phyloP scores from a whole-genome alignment of 2,113 vertebrate species.

The Uria lomvia region DNA sequence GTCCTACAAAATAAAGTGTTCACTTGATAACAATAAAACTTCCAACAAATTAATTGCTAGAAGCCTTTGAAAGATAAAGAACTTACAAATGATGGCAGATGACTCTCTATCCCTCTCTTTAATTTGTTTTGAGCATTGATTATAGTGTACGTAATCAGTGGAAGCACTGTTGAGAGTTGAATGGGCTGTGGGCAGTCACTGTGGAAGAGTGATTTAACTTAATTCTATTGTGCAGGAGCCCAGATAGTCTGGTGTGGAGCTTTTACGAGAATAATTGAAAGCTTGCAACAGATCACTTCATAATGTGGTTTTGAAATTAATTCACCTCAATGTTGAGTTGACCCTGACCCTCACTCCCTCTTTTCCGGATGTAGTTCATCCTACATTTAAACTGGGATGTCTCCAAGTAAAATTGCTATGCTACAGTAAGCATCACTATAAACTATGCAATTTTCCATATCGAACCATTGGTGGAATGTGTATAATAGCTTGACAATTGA shows the following conservation, averaged over 20 bases:
- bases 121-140: slow-evolving; percentile 54
- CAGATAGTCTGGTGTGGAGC: neutral
- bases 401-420: neutral
- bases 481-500: neutral
- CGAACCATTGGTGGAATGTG: neutral
- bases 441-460: neutral
- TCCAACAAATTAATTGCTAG: slow-evolving; percentile 35
- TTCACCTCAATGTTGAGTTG: neutral
- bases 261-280: neutral
- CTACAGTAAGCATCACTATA: neutral
- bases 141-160: neutral
- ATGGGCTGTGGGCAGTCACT: neutral
- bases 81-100: neutral
- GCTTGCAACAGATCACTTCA: neutral
- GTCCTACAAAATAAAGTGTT: slow-evolving; percentile 21
- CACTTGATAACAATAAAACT: slow-evolving; percentile 43
- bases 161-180: neutral
- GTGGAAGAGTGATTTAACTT: neutral
- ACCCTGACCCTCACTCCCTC: neutral
- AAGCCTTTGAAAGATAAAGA: slow-evolving; percentile 31
- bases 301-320: neutral
- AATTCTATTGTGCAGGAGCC: neutral
- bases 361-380: neutral
- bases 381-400: neutral
- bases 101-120: neutral